A percentile compares a stretch with the other conserved stretches of the same genome.
These are phyloP conservation scores for Hystrix cristata DNA, from an alignment of 2,113 vertebrate genomes.

Conservation along the genomic window DNA sequence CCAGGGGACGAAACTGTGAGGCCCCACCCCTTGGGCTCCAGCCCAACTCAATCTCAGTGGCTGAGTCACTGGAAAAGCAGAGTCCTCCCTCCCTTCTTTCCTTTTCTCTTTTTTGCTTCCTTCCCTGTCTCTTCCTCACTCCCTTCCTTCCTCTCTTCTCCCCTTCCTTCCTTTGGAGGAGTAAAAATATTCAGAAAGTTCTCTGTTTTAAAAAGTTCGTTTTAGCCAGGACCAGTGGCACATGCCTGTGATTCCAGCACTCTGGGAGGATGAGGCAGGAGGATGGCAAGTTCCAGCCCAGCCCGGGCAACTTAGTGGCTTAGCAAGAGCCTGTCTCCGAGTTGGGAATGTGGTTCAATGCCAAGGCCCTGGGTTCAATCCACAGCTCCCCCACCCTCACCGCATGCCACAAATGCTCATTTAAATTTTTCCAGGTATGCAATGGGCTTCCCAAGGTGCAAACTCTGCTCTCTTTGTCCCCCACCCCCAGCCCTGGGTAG, in stretches of 20 bases:
- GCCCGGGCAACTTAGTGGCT: neutral
- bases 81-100: neutral
- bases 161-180: neutral
- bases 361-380: neutral
- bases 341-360: neutral
- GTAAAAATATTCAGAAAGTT: slow-evolving; percentile 64
- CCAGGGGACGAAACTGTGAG: slow-evolving; percentile 68
- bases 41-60: neutral
- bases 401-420: neutral
- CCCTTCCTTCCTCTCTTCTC: neutral
- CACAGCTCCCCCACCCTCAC: neutral
- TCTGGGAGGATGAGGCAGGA: neutral
- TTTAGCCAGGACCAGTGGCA: neutral
- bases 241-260: neutral
- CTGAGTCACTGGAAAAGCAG: slow-evolving; percentile 70
- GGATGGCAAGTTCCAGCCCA: neutral
- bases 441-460: neutral
- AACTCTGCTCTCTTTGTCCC: neutral
- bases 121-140: neutral
- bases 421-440: neutral
- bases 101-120: neutral
- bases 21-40: slow-evolving; percentile 4
- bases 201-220: neutral
- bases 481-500: too few relatives aligned
- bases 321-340: neutral